These are phyloP conservation scores for Hydrotaea diabolus DNA, from an alignment of 2,888 invertebrate species.

Conservation along the genomic window DNA sequence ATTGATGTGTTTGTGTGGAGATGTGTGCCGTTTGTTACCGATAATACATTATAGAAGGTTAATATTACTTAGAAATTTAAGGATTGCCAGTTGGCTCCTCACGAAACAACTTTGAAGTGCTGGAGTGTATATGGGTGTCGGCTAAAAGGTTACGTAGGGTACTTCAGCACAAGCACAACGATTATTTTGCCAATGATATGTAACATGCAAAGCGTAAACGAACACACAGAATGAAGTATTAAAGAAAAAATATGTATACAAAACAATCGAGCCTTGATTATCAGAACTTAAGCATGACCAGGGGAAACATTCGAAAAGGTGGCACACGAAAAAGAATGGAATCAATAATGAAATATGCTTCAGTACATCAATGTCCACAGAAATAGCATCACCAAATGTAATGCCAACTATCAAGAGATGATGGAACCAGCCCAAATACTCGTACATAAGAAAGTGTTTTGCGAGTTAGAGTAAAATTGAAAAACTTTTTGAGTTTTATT, in stretches of 20 bases:
- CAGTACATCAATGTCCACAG: too few species aligned
- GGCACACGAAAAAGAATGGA: not conserved
- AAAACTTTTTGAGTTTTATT: too few species aligned
- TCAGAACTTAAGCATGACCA: not conserved
- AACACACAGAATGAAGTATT: constrained; percentile 64
- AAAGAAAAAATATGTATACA: not conserved
- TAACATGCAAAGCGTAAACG: constrained; percentile 75
- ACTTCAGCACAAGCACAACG: constrained; percentile 31
- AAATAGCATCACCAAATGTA: too few species aligned
- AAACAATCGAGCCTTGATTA: not conserved
- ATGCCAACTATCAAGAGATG: too few species aligned
- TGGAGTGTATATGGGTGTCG: too few species aligned
- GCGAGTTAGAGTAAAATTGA: too few species aligned
- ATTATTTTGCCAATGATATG: constrained; percentile 75
- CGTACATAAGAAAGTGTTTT: too few species aligned
- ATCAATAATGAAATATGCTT: not conserved
- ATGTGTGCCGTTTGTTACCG: not conserved
- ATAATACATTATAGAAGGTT: not conserved
- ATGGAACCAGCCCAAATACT: too few species aligned
- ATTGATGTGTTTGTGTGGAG: not conserved
- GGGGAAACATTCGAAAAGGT: not conserved
- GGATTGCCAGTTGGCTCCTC: constrained; percentile 19
- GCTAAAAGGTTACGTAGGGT: not conserved
- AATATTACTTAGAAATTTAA: constrained; percentile 3
- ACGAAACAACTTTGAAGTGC: not conserved